phyloP scores from a whole-genome alignment of 1,140 invertebrate genomes.

The Lepidostoma basale region DNA sequence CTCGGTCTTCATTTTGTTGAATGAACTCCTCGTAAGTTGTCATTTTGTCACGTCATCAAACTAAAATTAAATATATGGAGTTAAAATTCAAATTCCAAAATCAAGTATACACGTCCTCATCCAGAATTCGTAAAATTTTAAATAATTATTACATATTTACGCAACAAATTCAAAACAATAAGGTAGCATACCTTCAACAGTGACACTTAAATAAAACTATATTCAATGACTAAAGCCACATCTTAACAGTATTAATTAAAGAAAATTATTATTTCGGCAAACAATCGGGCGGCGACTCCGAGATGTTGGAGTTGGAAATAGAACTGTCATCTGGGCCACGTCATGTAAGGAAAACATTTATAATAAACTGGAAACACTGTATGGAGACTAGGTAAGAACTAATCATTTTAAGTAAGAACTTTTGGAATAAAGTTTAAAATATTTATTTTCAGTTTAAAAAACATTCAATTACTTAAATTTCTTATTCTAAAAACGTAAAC shows the following conservation, averaged over 20 bases:
- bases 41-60: constrained; percentile 60
- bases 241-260: neutral
- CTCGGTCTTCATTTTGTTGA: constrained; percentile 96
- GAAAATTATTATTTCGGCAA: neutral
- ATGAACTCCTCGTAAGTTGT: constrained; percentile 96
- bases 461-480: no score
- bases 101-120: neutral
- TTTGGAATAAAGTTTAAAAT: no score
- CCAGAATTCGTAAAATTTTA: neutral
- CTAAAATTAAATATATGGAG: constrained; percentile 11
- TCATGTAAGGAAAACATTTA: constrained; percentile 52
- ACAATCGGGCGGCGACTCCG: constrained; percentile 18
- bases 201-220: neutral
- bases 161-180: neutral
- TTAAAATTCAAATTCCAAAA: constrained; percentile 21
- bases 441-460: no score
- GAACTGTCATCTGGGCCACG: constrained; percentile 58
- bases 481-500: no score
- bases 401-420: no score
- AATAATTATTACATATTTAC: no score
- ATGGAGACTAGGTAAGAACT: neutral
- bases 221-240: constrained; percentile 5
- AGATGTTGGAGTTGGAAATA: constrained; percentile 49
- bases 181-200: neutral
- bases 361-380: neutral